Base-by-base conservation (phyloP, 2,888 invertebrate species). In the Ephialtes manifestator region DNA sequence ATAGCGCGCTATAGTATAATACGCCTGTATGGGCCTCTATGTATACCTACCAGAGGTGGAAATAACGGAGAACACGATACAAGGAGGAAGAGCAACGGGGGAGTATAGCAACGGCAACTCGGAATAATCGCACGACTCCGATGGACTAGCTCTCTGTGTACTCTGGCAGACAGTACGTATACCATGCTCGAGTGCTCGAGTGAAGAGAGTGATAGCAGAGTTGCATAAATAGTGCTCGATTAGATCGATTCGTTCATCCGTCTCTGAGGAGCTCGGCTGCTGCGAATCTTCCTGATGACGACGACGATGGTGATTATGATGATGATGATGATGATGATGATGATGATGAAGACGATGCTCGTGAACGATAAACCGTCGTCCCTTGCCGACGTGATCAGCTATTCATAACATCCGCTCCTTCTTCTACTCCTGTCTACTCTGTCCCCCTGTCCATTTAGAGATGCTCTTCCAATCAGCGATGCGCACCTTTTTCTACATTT, bases 221-320 rank as follows among this genome's bases (percentile, higher is more conserved):
- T 81, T 81, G 81, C 75, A 85, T 81, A 85, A 85, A 85, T 74
- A 85, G 71, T 46, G 60, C 68, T 85, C 84, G 84, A 85, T 85
- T 79, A 81, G 77, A 81, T 85, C 84, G 81, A 85, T 85, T 78
- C 78, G 58, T 70, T 68, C 55, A 72, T 71, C 51, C 78, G 63
- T 81, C 81, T 78, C 63, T n/a, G 48, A 39, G 48, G 65, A 53
- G 60, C 53, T 43, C 78, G 7, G 60, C 75, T 51, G 67, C 76
- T 55, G 67, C 53, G 55, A 67, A 65, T 48, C 48, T 24, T 20
- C 51, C 65, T 63, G 43, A 39, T 13, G 65, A 39, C 18, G 65
- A 55, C 31, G 63, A 63, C 11, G 39, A 63, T 39, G 58, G 58
- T 43, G 58, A 51, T 58, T 51, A 53, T 63, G 39, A 77, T 67